phyloP scores from a whole-genome alignment of 2,113 vertebrate species.

The Catharus minimus region DNA sequence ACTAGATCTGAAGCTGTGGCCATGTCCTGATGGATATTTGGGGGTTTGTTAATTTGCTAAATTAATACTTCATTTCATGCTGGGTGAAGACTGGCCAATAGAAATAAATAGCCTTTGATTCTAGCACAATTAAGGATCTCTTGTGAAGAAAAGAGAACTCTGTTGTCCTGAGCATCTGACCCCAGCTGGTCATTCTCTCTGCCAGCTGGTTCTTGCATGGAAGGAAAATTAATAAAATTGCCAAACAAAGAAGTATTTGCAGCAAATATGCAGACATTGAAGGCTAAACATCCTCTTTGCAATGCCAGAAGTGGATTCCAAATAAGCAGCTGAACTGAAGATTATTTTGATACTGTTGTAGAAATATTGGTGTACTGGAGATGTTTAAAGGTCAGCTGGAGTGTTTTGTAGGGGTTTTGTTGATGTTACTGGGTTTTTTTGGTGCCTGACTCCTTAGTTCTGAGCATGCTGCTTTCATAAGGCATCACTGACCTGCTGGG shows the following conservation, averaged over 20 bases:
- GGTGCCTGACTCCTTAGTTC: not conserved
- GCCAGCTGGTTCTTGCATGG: not conserved
- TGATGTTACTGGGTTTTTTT: not conserved
- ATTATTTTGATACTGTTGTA: not conserved
- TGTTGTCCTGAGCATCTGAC: not conserved
- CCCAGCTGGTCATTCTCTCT: not conserved
- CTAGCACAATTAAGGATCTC: not conserved
- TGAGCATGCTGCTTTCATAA: not conserved
- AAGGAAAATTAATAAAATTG: not conserved
- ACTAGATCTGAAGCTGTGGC: not conserved
- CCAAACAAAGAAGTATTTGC: conserved; percentile 4
- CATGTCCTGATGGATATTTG: not conserved
- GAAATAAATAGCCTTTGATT: not conserved
- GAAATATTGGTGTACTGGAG: not conserved
- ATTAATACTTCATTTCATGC: not conserved
- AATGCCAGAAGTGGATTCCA: not conserved
- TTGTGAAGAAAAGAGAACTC: not conserved
- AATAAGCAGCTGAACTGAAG: conserved; percentile 3
- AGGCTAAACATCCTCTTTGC: not conserved
- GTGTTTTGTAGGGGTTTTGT: not conserved
- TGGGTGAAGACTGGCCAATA: not conserved
- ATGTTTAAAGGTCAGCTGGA: not conserved
- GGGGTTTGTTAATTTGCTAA: not conserved
- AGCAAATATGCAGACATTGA: not conserved
- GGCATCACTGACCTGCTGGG: not conserved